Base-by-base conservation (phyloP, 2,888 invertebrate genomes). In the Cistogaster globosa region DNA sequence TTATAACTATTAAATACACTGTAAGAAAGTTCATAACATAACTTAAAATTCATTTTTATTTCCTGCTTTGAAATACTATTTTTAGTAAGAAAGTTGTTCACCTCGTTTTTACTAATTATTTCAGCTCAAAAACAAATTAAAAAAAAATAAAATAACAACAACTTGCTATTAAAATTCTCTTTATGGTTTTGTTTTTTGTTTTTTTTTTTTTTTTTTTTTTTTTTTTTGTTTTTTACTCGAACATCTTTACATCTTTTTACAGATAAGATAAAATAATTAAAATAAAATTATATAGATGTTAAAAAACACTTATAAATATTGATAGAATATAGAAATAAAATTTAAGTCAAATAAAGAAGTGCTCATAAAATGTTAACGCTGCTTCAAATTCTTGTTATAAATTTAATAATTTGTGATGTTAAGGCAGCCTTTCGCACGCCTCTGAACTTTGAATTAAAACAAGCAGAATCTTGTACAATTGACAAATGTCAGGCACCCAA, bases 401-500 rank as follows among this genome's bases (percentile, higher is more conserved):
- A 7, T 32, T 22, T 45, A 7, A 20, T 53, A 60, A 57, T 51
- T 48, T 60, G 12, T 38, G 18, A 48, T 62, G 65, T 45, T 3
- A 26, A 60, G 8, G 71, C 78, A 0, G 78, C 75, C 12, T 57
- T n/a, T 16, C 82, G 79, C 9, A 45, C 0, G 0, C 69, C 75
- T 18, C 14, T 65, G 18, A 75, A 86, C 18, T 45, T 83, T 57
- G 77, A 71, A n/a, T 75, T 88, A 8, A 76, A 80, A 18, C 60
- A 45, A 3, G 88, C 88, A 0, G 69, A 81, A 26, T 14, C 55
- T 1, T 87, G 87, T 18, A 77, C n/a, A 18, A 11, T 16, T 1
- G 69, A 72, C 0, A 86, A 86, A 42, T 88, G 88, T 65, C 84
- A 83, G 7, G 58, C 71, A 16, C 87, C 92, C 20, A 88, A 90